phyloP scores from a whole-genome alignment of 1,140 invertebrate species.

The Riptortus pedestris region DNA sequence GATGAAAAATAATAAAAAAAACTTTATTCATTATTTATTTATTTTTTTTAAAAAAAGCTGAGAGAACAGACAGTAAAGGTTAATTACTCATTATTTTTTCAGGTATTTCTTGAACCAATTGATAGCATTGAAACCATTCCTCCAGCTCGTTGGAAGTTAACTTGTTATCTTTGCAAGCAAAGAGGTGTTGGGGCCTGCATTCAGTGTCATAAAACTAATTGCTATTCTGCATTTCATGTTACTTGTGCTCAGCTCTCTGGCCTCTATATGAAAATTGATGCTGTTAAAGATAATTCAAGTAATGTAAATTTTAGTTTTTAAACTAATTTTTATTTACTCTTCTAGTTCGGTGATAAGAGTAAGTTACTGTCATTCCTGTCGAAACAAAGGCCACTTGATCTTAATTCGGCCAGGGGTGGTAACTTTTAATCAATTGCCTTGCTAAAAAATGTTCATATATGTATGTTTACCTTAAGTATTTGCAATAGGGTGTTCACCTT shows the following conservation, averaged over 20 bases:
- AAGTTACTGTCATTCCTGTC: background rate
- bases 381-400: background rate
- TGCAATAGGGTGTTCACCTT: too few relatives aligned
- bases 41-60: too few relatives aligned
- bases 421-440: too few relatives aligned
- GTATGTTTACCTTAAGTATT: too few relatives aligned
- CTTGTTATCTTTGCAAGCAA: conserved; percentile 94
- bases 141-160: conserved; percentile 84
- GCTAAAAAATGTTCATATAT: too few relatives aligned
- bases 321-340: conserved; percentile 10
- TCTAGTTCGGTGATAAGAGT: too few relatives aligned
- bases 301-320: conserved; percentile 5
- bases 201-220: conserved; percentile 93
- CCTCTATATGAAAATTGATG: conserved; percentile 90
- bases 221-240: conserved; percentile 95
- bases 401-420: too few relatives aligned
- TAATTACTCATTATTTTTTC: too few relatives aligned
- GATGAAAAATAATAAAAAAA: too few relatives aligned
- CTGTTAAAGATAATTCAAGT: conserved; percentile 51
- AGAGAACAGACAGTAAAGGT: too few relatives aligned
- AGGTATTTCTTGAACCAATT: conserved; percentile 90
- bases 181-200: conserved; percentile 90
- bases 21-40: too few relatives aligned
- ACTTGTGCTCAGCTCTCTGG: conserved; percentile 97
- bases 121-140: conserved; percentile 94